Conservation (phyloP, 1,140 invertebrate species). For the Papilio helenus region DNA sequence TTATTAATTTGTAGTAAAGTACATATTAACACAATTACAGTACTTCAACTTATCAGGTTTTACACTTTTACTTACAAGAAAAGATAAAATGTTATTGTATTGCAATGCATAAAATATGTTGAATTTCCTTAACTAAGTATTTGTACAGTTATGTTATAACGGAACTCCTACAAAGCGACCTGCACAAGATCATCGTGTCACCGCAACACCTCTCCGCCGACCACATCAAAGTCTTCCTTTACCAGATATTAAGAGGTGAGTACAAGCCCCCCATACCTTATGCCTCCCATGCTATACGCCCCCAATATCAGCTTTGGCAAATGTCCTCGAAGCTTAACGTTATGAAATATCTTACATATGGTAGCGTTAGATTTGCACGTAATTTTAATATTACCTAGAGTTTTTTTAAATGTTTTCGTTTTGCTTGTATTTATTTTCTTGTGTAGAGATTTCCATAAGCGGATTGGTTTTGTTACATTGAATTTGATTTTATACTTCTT, state of each 20-base stretch:
- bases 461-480: not conserved
- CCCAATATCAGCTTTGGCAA: not conserved
- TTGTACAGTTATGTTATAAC: constrained; percentile 97
- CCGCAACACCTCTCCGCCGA: constrained; percentile 98
- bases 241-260: constrained; percentile 99
- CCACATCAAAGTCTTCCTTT: constrained; percentile 99
- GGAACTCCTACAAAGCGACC: constrained; percentile 99
- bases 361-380: not conserved
- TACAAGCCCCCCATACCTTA: constrained; percentile 44
- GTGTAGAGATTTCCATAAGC: not conserved
- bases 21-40: not conserved
- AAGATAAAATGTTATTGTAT: not conserved
- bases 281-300: not conserved
- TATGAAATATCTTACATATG: not conserved
- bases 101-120: not conserved
- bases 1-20: not conserved
- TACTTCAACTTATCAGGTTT: not conserved
- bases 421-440: not conserved
- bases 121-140: constrained; percentile 83
- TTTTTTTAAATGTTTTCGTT: no score
- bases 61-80: not conserved
- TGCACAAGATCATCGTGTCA: constrained; percentile 99
- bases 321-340: not conserved
- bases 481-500: no score
- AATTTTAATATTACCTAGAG: not conserved